phyloP scores from a whole-genome alignment of 1,140 invertebrate genomes.

The Artemia franciscana region DNA sequence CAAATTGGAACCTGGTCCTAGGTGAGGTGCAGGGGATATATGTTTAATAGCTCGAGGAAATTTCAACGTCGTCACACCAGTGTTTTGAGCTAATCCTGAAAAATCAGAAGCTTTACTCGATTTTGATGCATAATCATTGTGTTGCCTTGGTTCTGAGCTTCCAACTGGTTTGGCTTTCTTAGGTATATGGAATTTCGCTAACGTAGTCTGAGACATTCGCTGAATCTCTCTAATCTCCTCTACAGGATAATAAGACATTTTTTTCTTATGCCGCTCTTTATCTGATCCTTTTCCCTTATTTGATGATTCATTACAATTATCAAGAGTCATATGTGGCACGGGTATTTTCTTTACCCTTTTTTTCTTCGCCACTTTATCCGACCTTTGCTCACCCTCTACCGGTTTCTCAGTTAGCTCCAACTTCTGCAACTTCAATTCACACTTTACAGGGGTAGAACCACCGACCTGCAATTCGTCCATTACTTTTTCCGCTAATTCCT shows the following conservation, averaged over 20 bases:
- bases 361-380: not conserved
- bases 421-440: too few species aligned
- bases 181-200: not conserved
- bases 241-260: not conserved
- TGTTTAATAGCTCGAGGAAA: not conserved
- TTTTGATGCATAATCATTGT: too few species aligned
- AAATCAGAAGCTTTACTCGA: too few species aligned
- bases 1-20: too few species aligned
- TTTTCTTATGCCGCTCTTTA: not conserved
- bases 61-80: not conserved
- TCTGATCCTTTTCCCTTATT: not conserved
- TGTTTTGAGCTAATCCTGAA: too few species aligned
- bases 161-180: not conserved
- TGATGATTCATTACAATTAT: not conserved
- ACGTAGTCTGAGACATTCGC: not conserved
- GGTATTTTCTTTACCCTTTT: not conserved
- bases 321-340: not conserved
- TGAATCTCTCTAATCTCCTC: not conserved
- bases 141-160: too few species aligned
- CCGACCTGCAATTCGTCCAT: too few species aligned
- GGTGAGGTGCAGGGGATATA: too few species aligned
- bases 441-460: too few species aligned
- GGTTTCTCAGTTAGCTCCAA: not conserved
- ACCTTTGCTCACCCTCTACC: not conserved
- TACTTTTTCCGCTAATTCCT: too few species aligned